These are phyloP conservation scores for Vimba vimba DNA, from an alignment of 2,113 vertebrate species.

Conservation along the genomic window DNA sequence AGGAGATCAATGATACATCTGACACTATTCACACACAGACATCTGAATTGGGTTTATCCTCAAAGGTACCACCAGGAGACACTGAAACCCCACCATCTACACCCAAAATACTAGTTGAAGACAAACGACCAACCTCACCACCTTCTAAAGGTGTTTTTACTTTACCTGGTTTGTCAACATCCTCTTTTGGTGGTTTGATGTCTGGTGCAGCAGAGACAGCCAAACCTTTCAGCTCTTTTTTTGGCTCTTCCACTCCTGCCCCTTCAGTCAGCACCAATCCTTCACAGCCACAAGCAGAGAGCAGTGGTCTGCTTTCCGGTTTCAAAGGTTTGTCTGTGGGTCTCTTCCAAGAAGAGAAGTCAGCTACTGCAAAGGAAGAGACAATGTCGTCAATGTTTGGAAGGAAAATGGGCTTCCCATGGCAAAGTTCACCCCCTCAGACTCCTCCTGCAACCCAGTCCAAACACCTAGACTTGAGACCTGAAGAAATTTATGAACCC, in stretches of 20 bases:
- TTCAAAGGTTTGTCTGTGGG: slow-evolving; percentile 85
- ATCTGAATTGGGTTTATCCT: slow-evolving; percentile 27
- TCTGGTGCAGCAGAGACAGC: slow-evolving; percentile 73
- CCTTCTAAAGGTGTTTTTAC: slow-evolving; percentile 74
- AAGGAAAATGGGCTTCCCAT: slow-evolving; percentile 81
- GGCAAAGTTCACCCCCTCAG: slow-evolving; percentile 74
- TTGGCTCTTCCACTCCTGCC: slow-evolving; percentile 72
- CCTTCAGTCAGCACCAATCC: slow-evolving; percentile 58
- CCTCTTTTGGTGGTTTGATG: slow-evolving; percentile 81
- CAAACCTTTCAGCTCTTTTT: slow-evolving; percentile 83
- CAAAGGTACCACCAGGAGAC: background rate
- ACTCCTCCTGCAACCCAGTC: slow-evolving; percentile 52
- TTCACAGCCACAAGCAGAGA: slow-evolving; percentile 65
- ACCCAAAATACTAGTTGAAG: background rate
- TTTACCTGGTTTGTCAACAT: slow-evolving; percentile 71
- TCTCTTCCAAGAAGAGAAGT: slow-evolving; percentile 84
- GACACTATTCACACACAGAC: slow-evolving; percentile 15
- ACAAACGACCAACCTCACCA: slow-evolving; percentile 52
- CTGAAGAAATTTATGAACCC: slow-evolving; percentile 40
- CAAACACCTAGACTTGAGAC: slow-evolving; percentile 58
- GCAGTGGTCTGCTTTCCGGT: slow-evolving; percentile 79
- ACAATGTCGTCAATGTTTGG: slow-evolving; percentile 76
- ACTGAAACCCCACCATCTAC: slow-evolving; percentile 22
- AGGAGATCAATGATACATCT: background rate
- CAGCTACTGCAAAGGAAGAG: slow-evolving; percentile 65